Conservation (phyloP, 2,888 invertebrate genomes). For the Periphyllus acericola region DNA sequence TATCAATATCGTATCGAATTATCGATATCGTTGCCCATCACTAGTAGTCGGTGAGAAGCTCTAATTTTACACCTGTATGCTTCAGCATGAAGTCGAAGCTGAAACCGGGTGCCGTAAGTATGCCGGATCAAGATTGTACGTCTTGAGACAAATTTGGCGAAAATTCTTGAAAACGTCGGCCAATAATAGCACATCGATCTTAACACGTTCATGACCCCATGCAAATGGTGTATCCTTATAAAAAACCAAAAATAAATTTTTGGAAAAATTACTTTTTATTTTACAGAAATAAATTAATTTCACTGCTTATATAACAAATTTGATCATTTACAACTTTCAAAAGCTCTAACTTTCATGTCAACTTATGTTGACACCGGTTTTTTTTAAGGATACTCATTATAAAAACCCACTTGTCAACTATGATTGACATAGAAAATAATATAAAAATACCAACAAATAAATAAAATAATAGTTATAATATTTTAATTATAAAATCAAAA, state of each 20-base stretch:
- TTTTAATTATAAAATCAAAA: neutral
- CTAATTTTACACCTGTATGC: too few relatives aligned
- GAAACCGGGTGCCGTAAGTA: too few relatives aligned
- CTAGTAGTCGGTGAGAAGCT: too few relatives aligned
- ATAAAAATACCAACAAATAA: conserved; percentile 16
- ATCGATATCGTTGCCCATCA: too few relatives aligned
- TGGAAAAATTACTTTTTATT: conserved; percentile 18
- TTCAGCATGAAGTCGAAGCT: too few relatives aligned
- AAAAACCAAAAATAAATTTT: conserved; percentile 5
- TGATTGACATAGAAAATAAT: conserved; percentile 26
- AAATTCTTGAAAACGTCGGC: too few relatives aligned
- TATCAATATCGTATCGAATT: too few relatives aligned
- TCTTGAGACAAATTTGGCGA: too few relatives aligned
- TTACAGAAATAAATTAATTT: conserved; percentile 10
- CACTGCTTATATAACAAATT: neutral
- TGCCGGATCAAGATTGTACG: too few relatives aligned
- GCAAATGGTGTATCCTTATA: conserved; percentile 22
- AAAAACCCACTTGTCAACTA: conserved; percentile 26
- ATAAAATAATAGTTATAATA: conserved; percentile 17
- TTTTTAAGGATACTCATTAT: conserved; percentile 25
- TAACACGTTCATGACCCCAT: conserved; percentile 8
- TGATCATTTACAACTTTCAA: conserved; percentile 14
- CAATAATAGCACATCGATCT: too few relatives aligned
- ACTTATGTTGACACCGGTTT: conserved; percentile 19
- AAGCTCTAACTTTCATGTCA: conserved; percentile 17